Evolutionary conservation across 2,113 vertebrate genomes (phyloP).

Genomic region (Myotis davidii): DNA sequence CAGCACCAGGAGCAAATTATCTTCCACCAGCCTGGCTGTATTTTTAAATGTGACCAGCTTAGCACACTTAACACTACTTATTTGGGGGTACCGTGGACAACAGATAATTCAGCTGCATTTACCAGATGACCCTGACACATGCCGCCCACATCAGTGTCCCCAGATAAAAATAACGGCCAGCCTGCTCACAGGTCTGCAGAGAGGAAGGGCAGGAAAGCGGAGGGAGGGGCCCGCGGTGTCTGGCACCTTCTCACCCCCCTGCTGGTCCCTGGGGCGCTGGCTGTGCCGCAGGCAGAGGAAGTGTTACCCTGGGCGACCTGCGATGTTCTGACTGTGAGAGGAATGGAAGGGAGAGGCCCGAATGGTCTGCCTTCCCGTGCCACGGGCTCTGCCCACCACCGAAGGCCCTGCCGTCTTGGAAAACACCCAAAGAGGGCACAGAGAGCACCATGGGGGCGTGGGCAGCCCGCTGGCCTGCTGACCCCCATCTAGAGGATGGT

Average conservation of each 20-base stretch:
- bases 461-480: not conserved
- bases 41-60: conserved; percentile 81
- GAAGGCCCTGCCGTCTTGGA: not conserved
- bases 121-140: conserved; percentile 78
- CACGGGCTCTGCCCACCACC: not conserved
- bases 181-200: conserved; percentile 62
- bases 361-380: not conserved
- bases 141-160: conserved; percentile 58
- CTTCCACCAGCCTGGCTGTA: conserved; percentile 79
- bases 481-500: not conserved
- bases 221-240: conserved; percentile 54
- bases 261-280: not conserved
- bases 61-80: conserved; percentile 77
- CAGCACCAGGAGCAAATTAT: conserved; percentile 74
- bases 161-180: conserved; percentile 79
- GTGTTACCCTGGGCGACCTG: conserved; percentile 32
- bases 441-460: not conserved
- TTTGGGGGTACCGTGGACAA: conserved; percentile 75
- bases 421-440: not conserved
- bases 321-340: not conserved
- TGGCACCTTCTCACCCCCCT: conserved; percentile 40
- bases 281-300: conserved; percentile 25
- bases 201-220: conserved; percentile 62
- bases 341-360: not conserved
- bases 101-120: conserved; percentile 73